Evolutionary conservation across 2,888 invertebrate genomes (phyloP), one percentile per base, ranked within the genome.

Genomic region (Gibbula magus): DNA sequence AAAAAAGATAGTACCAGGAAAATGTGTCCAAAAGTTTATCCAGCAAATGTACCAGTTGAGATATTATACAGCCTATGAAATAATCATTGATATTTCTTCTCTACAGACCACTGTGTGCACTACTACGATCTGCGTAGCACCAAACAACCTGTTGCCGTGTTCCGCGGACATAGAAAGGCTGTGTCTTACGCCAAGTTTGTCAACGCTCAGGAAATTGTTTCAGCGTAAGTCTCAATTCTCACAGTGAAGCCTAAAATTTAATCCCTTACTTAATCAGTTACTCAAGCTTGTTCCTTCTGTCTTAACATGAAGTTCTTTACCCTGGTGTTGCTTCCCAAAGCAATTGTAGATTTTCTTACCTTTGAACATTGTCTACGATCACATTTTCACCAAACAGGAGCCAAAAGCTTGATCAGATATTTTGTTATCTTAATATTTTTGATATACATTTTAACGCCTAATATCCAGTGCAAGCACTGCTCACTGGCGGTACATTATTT

Each of bases 161-260:
- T 98, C 92, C 95, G 96, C 88, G 97, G 98, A 52, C 98, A 98
- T 92, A 95, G 96, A 83, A 98, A 98, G 92, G 98, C 98, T 0
- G 98, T 98, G 0, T 98, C 97, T 0, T 98, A 98, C 93, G 97
- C 98, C 0, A 96, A 97, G 93, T 98, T 98, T 93, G 94, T 97
- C 73, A 96, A 96, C 92, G 95, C 95, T 77, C 95, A 95, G 85
- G 96, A 97, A 88, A 95, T 98, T 67, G 97, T 98, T 0, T 97
- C 97, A 0, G 98, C 98, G 66, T 94, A 89, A 91, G 93, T 92
- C 16, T 66, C 16, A 13, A 32, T 25, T 20, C 7, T 20, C 29
- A 76, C 66, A 20, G 1, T 8, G 25, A n/a, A 25, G 1, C 1
- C 22, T 10, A 18, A 8, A n/a, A 25, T 56, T 3, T 3, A 20